phyloP scores from a whole-genome alignment of 53 echinoderm and acorn worm species.

The Patiria pectinifera region DNA sequence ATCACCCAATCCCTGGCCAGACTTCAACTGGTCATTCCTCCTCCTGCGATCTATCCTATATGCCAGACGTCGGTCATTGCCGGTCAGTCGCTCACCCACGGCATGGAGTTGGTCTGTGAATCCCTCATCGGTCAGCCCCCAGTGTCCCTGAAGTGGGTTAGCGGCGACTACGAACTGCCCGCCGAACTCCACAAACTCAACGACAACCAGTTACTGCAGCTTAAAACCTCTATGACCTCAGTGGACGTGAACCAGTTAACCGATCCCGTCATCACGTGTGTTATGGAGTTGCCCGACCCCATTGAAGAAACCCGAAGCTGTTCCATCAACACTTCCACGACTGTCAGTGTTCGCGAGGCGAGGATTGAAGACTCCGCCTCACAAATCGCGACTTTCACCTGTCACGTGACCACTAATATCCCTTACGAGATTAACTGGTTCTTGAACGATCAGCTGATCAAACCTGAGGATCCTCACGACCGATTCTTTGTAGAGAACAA shows the following conservation, averaged over 20 bases:
- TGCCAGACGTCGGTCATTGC: conserved; percentile 41
- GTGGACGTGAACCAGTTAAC: neutral
- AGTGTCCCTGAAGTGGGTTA: conserved; percentile 42
- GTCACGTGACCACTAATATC: conserved; percentile 50
- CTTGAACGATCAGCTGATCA: conserved; percentile 14
- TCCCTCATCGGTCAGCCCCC: conserved; percentile 44
- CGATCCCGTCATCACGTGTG: conserved; percentile 12
- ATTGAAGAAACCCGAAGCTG: conserved; percentile 28
- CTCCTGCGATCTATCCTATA: conserved; percentile 47
- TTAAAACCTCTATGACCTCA: conserved; percentile 29
- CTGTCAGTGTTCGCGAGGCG: neutral
- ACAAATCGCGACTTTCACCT: conserved; percentile 43
- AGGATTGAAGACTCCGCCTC: neutral
- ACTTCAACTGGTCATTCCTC: conserved; percentile 15
- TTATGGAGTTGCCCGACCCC: conserved; percentile 35
- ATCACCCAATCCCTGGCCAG: conserved; percentile 1
- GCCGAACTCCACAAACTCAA: conserved; percentile 21
- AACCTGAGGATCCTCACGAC: conserved; percentile 18
- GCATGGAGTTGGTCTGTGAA: conserved; percentile 60
- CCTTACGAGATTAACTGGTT: conserved; percentile 63
- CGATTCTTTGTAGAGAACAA: conserved; percentile 47
- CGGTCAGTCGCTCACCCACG: conserved; percentile 1
- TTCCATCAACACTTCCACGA: conserved; percentile 30
- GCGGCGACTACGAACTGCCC: neutral
- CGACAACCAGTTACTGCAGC: conserved; percentile 1